Conservation (phyloP, 53 echinoderm and acorn worm species). For the Hippasteria phrygiana region DNA sequence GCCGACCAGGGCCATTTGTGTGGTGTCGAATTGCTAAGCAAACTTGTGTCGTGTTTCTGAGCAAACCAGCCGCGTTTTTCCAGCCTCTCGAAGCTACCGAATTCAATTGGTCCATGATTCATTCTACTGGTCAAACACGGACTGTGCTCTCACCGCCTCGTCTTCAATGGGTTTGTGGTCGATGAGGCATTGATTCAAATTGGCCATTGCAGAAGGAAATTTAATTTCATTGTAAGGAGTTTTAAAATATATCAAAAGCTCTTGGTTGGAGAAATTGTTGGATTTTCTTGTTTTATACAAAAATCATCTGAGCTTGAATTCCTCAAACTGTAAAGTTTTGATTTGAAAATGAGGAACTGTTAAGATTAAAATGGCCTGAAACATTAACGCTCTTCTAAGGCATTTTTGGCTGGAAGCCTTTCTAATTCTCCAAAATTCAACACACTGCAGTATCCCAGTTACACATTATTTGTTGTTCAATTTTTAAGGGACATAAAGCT, state of each 20-base stretch:
- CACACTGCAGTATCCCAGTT: no score
- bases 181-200: slow-evolving; percentile 21
- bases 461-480: no score
- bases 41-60: slow-evolving; percentile 52
- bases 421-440: no score
- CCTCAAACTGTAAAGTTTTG: no score
- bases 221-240: slow-evolving; percentile 5
- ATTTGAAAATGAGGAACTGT: no score
- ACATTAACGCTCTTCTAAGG: no score
- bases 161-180: slow-evolving; percentile 43
- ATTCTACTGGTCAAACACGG: slow-evolving; percentile 16
- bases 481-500: no score
- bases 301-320: no score
- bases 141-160: not conserved
- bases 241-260: no score
- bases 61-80: slow-evolving; percentile 16
- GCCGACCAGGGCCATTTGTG: slow-evolving; percentile 57
- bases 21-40: slow-evolving; percentile 61
- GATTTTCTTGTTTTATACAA: no score
- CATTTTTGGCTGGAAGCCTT: no score
- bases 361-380: no score
- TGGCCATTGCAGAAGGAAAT: not conserved
- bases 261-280: not conserved
- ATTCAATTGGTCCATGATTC: slow-evolving; percentile 55
- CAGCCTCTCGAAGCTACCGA: not conserved